Conservation (phyloP, 2,888 invertebrate species). For the Celastrina argiolus region DNA sequence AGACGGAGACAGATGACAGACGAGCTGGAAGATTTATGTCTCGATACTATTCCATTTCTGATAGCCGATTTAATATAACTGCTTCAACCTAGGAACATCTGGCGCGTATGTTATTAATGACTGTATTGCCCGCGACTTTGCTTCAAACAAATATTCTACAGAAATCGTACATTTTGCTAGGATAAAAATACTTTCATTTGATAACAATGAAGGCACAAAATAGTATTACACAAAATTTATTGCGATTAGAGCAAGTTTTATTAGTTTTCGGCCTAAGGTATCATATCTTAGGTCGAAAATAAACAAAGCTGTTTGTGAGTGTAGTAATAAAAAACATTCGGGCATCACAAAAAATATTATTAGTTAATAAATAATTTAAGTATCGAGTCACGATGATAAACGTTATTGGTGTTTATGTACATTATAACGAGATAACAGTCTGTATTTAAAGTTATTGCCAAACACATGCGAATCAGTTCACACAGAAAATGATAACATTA, state of each 20-base stretch:
- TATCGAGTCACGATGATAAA: background rate
- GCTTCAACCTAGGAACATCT: constrained; percentile 5
- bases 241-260: no score
- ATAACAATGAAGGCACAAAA: no score
- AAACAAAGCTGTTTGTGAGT: no score
- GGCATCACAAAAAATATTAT: no score
- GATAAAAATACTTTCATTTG: no score
- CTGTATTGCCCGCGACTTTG: background rate
- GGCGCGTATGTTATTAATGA: background rate
- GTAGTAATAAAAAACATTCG: no score
- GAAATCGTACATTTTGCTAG: background rate
- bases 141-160: background rate
- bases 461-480: background rate
- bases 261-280: no score
- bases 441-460: background rate
- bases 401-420: no score
- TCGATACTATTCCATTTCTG: constrained; percentile 9
- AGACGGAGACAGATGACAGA: constrained; percentile 13
- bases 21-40: constrained; percentile 15
- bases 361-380: no score
- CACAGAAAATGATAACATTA: background rate
- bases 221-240: no score
- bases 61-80: constrained; percentile 9
- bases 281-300: no score
- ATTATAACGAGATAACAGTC: background rate